Evolutionary conservation across 2,797 vertebrate genomes (phyloP), one percentile per base, ranked within the genome.

Genomic region (Tamandua tetradactyla): DNA sequence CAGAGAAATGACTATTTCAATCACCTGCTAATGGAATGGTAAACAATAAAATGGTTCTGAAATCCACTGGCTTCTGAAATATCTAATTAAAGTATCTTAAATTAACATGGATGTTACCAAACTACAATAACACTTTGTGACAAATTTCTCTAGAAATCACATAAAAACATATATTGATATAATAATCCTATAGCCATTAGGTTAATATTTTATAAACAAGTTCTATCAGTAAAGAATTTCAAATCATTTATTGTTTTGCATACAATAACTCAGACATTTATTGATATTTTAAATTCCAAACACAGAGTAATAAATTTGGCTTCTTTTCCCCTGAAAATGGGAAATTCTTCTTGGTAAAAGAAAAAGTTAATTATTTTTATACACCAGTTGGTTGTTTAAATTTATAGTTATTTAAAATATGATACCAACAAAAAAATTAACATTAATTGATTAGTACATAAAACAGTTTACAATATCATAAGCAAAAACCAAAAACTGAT

Each of bases 301-400:
- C 66, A 96, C 80, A 97, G 83, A 92, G 75, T 86, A 97, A 90
- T 96, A 96, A 94, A 93, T 97, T 97, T 97, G 94, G 61, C 35
- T 96, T 98, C 94, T 95, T 96, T 96, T 94, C 93, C 96, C 92
- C 92, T 72, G n/a, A 94, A 97, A 97, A 96, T 11, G 89, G 94
- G 82, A 95, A 98, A 96, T 96, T 81, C 35, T 96, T n/a, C 27
- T 97, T 82, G 96, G 83, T 92, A 81, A 95, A 47, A 86, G 55
- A 94, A 94, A 87, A 64, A 94, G 94, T 7, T 68, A 96, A 91
- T 89, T 94, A 61, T 75, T 96, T 95, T 95, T 94, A 97, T 27
- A 97, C 32, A 96, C 40, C 86, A 94, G 47, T 94, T 69, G 59
- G 7, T 91, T 91, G 55, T 61, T 96, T 89, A 68, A 81, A 84